Evolutionary conservation across 2,113 vertebrate genomes (phyloP).

Genomic region (Phasianus colchicus): DNA sequence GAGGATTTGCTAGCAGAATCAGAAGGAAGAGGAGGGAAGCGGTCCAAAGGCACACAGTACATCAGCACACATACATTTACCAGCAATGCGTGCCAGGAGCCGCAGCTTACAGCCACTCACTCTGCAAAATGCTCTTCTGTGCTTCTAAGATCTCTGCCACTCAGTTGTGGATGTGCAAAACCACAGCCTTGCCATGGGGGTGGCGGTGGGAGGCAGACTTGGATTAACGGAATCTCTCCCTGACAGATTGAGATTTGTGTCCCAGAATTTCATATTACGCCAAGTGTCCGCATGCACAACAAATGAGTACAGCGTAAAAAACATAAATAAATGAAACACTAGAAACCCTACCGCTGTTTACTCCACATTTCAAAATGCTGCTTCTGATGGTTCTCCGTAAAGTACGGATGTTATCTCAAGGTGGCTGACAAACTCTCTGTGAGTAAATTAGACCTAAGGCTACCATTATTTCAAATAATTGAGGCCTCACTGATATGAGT

Average conservation of each 20-base stretch:
- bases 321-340: not conserved
- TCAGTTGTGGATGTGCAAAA: not conserved
- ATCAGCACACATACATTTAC: not conserved
- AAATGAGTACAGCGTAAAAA: not conserved
- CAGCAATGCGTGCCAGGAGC: not conserved
- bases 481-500: not conserved
- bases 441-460: not conserved
- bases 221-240: not conserved
- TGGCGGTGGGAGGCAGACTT: not conserved
- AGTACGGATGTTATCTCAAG: not conserved
- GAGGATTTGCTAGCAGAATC: not conserved
- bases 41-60: rapidly evolving
- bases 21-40: not conserved
- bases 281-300: not conserved
- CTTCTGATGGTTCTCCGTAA: not conserved
- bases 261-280: not conserved
- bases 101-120: not conserved
- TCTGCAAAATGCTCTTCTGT: not conserved
- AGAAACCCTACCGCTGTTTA: not conserved
- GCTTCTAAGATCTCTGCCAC: not conserved
- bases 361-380: not conserved
- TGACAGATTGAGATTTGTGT: not conserved
- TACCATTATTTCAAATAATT: not conserved
- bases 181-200: not conserved
- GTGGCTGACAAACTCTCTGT: not conserved